Percentiles rank a stretch among this genome's conserved stretches.
These are phyloP conservation scores for Calliopsis andreniformis DNA, from an alignment of 1,140 invertebrate species.

Conservation along the genomic window DNA sequence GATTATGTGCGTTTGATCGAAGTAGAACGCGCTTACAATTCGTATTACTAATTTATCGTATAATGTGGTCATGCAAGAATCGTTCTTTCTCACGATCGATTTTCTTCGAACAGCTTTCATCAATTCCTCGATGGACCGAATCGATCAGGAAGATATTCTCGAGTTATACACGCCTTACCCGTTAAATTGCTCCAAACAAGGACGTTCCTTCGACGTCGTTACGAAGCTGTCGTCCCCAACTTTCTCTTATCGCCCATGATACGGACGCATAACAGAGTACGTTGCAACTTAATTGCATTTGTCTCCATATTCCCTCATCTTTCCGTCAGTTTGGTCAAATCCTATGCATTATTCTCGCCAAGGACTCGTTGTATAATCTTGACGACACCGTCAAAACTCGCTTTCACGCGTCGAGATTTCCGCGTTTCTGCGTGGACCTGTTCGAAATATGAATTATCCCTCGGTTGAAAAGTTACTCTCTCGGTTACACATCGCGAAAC, in stretches of 20 bases:
- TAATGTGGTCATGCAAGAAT: background rate
- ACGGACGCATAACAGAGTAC: slow-evolving; percentile 27
- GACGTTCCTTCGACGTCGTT: slow-evolving; percentile 30
- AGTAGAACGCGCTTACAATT: too few relatives aligned
- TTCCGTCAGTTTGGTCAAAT: background rate
- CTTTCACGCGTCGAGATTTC: slow-evolving; percentile 60
- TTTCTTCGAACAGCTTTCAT: slow-evolving; percentile 22
- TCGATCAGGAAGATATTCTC: slow-evolving; percentile 13
- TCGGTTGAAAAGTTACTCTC: background rate
- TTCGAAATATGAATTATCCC: slow-evolving; percentile 18
- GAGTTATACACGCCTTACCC: slow-evolving; percentile 22
- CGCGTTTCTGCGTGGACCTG: slow-evolving; percentile 48
- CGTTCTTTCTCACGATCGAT: background rate
- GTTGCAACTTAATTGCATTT: slow-evolving; percentile 53
- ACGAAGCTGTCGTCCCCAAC: slow-evolving; percentile 41
- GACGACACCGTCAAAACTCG: slow-evolving; percentile 39
- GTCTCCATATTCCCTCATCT: slow-evolving; percentile 30
- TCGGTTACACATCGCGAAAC: background rate
- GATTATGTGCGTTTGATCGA: too few relatives aligned
- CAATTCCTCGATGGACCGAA: background rate
- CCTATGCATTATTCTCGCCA: slow-evolving; percentile 63
- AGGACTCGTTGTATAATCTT: slow-evolving; percentile 69
- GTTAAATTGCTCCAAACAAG: slow-evolving; percentile 37
- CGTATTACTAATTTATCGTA: too few relatives aligned
- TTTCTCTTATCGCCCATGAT: slow-evolving; percentile 53